These are phyloP conservation scores for Cardiocondyla obscurior DNA, from an alignment of 1,140 invertebrate genomes.

Conservation along the genomic window DNA sequence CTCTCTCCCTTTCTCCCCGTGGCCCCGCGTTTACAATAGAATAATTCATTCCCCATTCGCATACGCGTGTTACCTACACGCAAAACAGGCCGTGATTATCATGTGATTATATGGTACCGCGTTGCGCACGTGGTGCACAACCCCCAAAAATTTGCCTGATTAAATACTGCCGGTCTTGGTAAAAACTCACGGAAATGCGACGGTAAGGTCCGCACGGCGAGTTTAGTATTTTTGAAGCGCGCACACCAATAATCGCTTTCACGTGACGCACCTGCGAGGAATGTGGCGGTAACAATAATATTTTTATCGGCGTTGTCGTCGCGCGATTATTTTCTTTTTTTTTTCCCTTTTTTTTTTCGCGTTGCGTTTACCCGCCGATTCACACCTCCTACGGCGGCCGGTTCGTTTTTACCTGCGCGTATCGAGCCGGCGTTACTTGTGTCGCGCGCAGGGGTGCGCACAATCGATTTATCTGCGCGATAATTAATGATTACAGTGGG, in stretches of 20 bases:
- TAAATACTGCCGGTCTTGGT: neutral
- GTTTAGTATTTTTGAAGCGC: constrained; percentile 2
- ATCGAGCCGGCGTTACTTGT: constrained; percentile 16
- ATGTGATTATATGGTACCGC: neutral
- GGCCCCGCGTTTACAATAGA: neutral
- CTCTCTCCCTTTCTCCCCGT: too few relatives aligned
- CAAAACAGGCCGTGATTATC: neutral
- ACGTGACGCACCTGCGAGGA: constrained; percentile 3
- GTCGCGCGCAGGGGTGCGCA: constrained; percentile 13
- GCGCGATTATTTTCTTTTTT: constrained; percentile 23
- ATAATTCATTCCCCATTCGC: neutral
- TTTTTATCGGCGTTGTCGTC: constrained; percentile 44
- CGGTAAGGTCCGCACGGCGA: too few relatives aligned
- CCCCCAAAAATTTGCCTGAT: neutral
- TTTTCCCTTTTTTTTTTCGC: constrained; percentile 12
- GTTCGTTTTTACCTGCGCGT: constrained; percentile 30
- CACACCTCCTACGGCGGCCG: neutral
- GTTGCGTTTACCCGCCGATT: constrained; percentile 31
- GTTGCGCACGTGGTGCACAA: neutral
- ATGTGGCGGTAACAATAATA: constrained; percentile 43
- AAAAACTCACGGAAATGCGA: neutral
- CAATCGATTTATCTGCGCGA: constrained; percentile 53
- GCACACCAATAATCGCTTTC: constrained; percentile 20
- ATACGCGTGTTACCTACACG: neutral
- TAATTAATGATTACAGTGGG: constrained; percentile 55